These are phyloP conservation scores for Daktulosphaira vitifoliae DNA, from an alignment of 1,140 invertebrate species.

Conservation along the genomic window DNA sequence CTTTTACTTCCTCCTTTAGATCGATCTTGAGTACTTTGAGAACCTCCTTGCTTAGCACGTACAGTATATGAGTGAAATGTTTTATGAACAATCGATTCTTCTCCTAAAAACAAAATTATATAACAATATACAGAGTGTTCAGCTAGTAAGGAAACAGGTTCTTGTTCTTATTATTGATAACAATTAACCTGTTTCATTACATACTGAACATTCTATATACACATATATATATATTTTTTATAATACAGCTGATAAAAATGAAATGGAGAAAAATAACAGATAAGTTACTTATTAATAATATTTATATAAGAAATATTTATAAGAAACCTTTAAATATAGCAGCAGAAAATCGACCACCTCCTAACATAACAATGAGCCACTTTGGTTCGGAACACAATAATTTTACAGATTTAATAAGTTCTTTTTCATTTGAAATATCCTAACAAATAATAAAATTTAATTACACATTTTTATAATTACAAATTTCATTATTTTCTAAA, in stretches of 20 bases:
- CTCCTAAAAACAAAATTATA: constrained; percentile 43
- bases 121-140: too few relatives aligned
- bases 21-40: constrained; percentile 60
- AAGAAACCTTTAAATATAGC: constrained; percentile 63
- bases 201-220: too few relatives aligned
- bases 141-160: too few relatives aligned
- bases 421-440: constrained; percentile 9
- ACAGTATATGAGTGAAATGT: constrained; percentile 83
- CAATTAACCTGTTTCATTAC: too few relatives aligned
- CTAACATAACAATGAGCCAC: constrained; percentile 71
- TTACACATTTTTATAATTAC: too few relatives aligned
- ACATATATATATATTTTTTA: too few relatives aligned
- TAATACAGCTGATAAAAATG: too few relatives aligned
- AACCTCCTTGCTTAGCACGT: constrained; percentile 69
- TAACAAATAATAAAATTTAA: too few relatives aligned
- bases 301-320: neutral
- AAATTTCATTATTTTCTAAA: too few relatives aligned
- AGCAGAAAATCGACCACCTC: constrained; percentile 79
- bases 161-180: too few relatives aligned
- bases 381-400: constrained; percentile 37
- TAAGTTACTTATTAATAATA: too few relatives aligned
- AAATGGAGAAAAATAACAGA: too few relatives aligned
- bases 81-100: constrained; percentile 61
- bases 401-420: neutral
- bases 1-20: constrained; percentile 60